A percentile compares a stretch with the other conserved stretches of the same genome.
Conservation (phyloP, 2,797 vertebrate genomes). For the Onychomys arenicola region DNA sequence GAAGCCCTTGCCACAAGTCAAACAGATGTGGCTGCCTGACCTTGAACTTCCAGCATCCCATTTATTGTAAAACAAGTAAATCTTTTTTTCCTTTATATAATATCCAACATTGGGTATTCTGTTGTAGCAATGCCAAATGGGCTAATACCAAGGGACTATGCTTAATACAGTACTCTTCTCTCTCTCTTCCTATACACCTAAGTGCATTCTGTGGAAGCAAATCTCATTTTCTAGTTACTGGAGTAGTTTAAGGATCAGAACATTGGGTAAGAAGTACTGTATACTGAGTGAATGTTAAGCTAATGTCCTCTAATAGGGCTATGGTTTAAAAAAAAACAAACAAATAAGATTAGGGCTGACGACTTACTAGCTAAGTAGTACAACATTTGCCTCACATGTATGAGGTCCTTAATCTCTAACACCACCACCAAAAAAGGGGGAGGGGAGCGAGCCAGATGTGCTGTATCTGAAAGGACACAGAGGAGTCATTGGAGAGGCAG, state of each 20-base stretch:
- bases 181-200: neutral
- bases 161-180: neutral
- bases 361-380: neutral
- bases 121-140: neutral
- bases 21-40: neutral
- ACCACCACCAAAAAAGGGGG: neutral
- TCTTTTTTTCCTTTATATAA: slow-evolving; percentile 1
- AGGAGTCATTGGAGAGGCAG: neutral
- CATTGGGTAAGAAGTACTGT: neutral
- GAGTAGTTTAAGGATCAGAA: neutral
- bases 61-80: neutral
- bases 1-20: neutral
- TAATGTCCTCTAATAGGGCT: neutral
- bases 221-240: slow-evolving; percentile 34
- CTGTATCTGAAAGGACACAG: neutral
- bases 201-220: neutral
- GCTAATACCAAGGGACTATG: neutral
- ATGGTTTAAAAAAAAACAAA: neutral
- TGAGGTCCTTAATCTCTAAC: neutral
- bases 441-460: neutral
- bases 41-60: neutral
- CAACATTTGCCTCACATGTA: neutral
- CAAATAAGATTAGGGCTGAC: neutral
- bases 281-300: slow-evolving; percentile 12
- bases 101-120: neutral